Evolutionary conservation across 1,140 invertebrate genomes (phyloP).

Genomic region (Euwallacea fornicatus): DNA sequence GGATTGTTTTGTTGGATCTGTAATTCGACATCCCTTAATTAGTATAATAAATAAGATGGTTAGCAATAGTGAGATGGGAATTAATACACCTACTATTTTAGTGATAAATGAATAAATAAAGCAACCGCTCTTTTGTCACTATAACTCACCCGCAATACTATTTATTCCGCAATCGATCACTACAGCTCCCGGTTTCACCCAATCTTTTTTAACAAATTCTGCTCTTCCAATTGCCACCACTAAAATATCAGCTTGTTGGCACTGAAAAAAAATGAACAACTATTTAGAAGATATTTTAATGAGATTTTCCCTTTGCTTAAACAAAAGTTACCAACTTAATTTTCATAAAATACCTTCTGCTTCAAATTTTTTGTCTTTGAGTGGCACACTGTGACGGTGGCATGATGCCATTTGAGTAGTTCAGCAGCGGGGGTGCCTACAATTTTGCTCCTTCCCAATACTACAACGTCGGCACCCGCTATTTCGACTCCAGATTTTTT

Average conservation of each 20-base stretch:
- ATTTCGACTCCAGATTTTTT: conserved; percentile 79
- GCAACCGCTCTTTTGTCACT: too few relatives aligned
- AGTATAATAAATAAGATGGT: background rate
- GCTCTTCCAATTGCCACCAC: conserved; percentile 93
- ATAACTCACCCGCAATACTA: conserved; percentile 76
- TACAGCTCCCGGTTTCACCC: conserved; percentile 97
- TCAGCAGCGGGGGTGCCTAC: conserved; percentile 95
- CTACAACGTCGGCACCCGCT: conserved; percentile 85
- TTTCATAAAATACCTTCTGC: conserved; percentile 63
- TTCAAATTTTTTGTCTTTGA: conserved; percentile 87
- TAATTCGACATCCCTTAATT: background rate
- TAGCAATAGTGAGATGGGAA: background rate
- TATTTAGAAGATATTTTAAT: background rate
- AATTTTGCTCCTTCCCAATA: conserved; percentile 96
- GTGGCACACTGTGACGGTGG: conserved; percentile 96
- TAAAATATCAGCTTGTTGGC: conserved; percentile 85
- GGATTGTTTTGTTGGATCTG: conserved; percentile 81
- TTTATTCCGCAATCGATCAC: conserved; percentile 99
- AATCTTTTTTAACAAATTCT: conserved; percentile 90
- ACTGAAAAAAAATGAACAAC: conserved; percentile 40
- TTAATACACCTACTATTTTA: too few relatives aligned
- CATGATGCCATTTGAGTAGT: conserved; percentile 94
- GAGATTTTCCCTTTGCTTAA: background rate
- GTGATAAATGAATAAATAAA: too few relatives aligned
- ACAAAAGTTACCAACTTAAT: conserved; percentile 6